These are phyloP conservation scores for Limenitis camilla DNA, from an alignment of 2,888 invertebrate genomes.

Conservation along the genomic window DNA sequence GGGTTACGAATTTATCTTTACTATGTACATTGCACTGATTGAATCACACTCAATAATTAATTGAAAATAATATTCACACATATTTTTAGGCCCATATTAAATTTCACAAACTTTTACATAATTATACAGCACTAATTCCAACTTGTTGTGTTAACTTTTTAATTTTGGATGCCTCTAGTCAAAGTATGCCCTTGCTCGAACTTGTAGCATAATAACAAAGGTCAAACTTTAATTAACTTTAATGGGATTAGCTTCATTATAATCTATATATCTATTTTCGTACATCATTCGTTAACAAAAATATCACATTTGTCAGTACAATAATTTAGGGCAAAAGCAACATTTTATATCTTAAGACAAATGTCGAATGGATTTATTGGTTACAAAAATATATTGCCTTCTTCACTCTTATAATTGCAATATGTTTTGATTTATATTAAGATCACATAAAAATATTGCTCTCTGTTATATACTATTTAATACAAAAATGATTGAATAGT, in stretches of 20 bases:
- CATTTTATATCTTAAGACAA: conserved; percentile 32
- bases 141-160: neutral
- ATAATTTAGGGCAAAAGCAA: conserved; percentile 29
- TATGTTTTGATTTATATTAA: neutral
- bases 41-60: too few species aligned
- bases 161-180: conserved; percentile 1
- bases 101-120: neutral
- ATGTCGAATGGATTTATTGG: conserved; percentile 32
- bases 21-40: neutral
- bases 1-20: neutral
- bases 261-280: conserved; percentile 1
- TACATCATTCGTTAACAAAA: neutral
- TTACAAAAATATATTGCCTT: conserved; percentile 27
- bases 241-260: conserved; percentile 16
- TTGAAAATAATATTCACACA: too few species aligned
- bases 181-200: conserved; percentile 13
- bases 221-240: conserved; percentile 18
- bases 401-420: conserved; percentile 5
- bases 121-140: neutral
- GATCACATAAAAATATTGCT: too few species aligned
- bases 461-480: too few species aligned
- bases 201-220: conserved; percentile 7
- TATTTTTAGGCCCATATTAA: too few species aligned
- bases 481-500: too few species aligned
- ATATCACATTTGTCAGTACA: conserved; percentile 1